phyloP scores from a whole-genome alignment of 2,888 invertebrate species.

The Bombylius major region DNA sequence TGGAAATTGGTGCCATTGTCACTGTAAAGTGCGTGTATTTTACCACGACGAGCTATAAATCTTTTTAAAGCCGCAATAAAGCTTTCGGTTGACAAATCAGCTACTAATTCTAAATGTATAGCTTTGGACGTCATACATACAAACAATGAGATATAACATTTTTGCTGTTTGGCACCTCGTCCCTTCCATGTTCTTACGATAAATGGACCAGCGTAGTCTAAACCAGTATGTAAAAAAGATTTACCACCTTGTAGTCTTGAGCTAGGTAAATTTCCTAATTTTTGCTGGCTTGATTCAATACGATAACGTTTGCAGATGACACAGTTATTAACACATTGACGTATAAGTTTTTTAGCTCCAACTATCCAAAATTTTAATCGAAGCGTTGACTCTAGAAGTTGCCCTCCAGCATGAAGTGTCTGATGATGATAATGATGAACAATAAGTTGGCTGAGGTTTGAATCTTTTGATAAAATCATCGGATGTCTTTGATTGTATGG shows the following conservation, averaged over 20 bases:
- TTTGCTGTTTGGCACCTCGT: background rate
- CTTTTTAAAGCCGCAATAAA: slow-evolving; percentile 17
- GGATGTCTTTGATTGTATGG: background rate
- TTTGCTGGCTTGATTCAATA: slow-evolving; percentile 7
- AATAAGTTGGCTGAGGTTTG: background rate
- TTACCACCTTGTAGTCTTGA: background rate
- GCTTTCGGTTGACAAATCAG: slow-evolving; percentile 10
- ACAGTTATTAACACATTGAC: slow-evolving; percentile 4
- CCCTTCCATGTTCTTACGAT: slow-evolving; percentile 1
- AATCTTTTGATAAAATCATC: background rate
- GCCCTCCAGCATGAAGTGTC: background rate
- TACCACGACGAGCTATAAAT: slow-evolving; percentile 1
- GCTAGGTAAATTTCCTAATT: slow-evolving; percentile 10
- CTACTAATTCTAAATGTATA: slow-evolving; percentile 1
- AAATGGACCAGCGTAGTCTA: slow-evolving; percentile 9
- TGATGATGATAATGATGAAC: background rate
- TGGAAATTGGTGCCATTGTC: slow-evolving; percentile 2
- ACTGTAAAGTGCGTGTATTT: background rate
- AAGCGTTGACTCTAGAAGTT: background rate
- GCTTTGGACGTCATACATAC: slow-evolving; percentile 3
- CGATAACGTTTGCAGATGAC: slow-evolving; percentile 6
- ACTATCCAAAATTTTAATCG: slow-evolving; percentile 4
- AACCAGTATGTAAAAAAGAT: slow-evolving; percentile 8
- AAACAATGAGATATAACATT: background rate
- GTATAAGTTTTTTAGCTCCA: background rate